These are phyloP conservation scores for Tricholaema leucomelas DNA, from an alignment of 2,113 vertebrate genomes.

Conservation along the genomic window DNA sequence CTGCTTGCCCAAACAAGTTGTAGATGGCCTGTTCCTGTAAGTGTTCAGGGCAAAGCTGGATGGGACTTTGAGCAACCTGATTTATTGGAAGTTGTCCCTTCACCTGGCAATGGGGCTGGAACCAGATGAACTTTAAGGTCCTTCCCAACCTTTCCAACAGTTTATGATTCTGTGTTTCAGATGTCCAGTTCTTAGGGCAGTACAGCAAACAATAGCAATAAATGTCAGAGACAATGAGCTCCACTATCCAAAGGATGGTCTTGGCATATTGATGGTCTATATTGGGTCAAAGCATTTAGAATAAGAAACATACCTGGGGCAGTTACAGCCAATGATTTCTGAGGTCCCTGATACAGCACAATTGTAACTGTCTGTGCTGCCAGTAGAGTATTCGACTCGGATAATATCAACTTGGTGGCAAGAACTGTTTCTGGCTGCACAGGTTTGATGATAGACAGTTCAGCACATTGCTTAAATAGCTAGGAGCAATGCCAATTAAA, in stretches of 20 bases:
- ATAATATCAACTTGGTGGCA: conserved; percentile 19
- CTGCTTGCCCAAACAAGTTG: neutral
- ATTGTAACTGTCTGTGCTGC: neutral
- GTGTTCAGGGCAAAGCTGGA: neutral
- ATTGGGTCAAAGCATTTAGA: neutral
- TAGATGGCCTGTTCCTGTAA: neutral
- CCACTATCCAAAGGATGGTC: neutral
- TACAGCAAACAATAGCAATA: neutral
- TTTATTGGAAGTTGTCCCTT: no score
- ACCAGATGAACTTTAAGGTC: neutral
- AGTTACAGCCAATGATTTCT: neutral
- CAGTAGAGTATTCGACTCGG: neutral
- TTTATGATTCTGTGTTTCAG: neutral
- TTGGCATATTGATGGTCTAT: neutral
- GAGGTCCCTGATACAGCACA: neutral
- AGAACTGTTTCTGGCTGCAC: conserved; percentile 35
- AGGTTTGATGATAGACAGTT: conserved; percentile 63
- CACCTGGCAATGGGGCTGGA: neutral
- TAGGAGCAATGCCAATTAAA: conserved; percentile 69
- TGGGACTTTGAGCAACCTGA: neutral
- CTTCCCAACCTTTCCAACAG: neutral
- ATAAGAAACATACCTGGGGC: neutral
- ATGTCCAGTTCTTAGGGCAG: neutral
- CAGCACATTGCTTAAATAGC: conserved; percentile 70
- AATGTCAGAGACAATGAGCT: neutral